Evolutionary conservation across 2,797 vertebrate genomes (phyloP).

Genomic region (Enteromius trimaculatus): DNA sequence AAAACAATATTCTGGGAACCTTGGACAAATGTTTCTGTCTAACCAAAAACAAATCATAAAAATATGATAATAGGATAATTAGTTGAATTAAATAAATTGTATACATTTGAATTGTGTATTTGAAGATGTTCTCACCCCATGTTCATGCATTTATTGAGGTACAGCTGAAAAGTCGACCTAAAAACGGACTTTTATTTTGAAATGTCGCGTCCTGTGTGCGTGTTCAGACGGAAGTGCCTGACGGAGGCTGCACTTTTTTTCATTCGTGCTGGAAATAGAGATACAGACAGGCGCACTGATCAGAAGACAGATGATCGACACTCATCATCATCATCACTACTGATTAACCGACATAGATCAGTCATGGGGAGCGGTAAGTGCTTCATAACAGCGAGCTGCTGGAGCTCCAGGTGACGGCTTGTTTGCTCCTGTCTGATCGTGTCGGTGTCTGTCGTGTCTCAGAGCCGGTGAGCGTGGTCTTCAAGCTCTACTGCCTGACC

Average conservation of each 20-base stretch:
- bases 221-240: background rate
- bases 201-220: background rate
- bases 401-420: too few species aligned
- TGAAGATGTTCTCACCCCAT: too few species aligned
- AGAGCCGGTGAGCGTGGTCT: slow-evolving; percentile 88
- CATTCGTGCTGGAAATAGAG: background rate
- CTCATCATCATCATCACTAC: too few species aligned
- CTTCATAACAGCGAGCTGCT: background rate
- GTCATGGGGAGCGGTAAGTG: slow-evolving; percentile 32
- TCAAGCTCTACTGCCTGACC: slow-evolving; percentile 93
- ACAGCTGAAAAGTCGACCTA: background rate
- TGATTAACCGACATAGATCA: background rate
- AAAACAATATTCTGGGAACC: too few species aligned
- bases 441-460: slow-evolving; percentile 30
- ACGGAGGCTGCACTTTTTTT: background rate
- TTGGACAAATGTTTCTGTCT: too few species aligned
- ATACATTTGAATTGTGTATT: too few species aligned
- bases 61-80: too few species aligned
- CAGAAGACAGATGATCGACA: background rate
- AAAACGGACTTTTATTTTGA: slow-evolving; percentile 24
- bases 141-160: background rate
- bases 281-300: background rate
- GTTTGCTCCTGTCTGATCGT: background rate
- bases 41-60: too few species aligned
- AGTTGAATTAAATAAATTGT: too few species aligned